Evolutionary conservation across 2,113 vertebrate species (phyloP), one percentile per base, ranked within the genome.

Genomic region (Vicugna pacos): DNA sequence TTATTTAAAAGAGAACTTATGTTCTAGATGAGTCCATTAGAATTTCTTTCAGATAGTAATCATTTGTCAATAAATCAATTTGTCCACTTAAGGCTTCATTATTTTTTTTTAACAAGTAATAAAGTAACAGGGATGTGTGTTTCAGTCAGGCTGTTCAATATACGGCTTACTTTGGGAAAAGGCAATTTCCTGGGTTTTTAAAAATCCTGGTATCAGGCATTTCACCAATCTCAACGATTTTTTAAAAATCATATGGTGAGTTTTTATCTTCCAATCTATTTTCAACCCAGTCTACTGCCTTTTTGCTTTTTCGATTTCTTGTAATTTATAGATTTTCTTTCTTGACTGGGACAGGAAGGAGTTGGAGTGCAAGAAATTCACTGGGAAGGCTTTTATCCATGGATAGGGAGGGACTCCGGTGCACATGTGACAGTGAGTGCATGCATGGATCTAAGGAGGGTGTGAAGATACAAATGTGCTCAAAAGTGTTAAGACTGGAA

Each of bases 1-100:
- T 89, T 91, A 48, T 86, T 94, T 96, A 73, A 91, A 93, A 94
- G 54, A 93, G 52, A 93, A 76, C 11, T 84, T 75, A 62, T 69
- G 16, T 88, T 93, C 72, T 88, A 88, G 22, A 70, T 72, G 42
- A 96, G 65, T 65, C 22, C 30, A 67, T 91, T 92, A 67, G 50
- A 56, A 6, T 94, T 92, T 89, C 93, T 94, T 94, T 97, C 69
- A 75, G 3, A 7, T 50, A n/a, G 89, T 58, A 95, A 28, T 26
- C 94, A 85, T 91, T 86, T 86, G 56, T 69, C 69, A 75, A 32
- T 89, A 86, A 81, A 93, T 89, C 42, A 83, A 81, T 93, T 84
- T 97, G 24, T 2, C 86, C 22, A 73, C 14, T 85, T 79, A 89
- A 93, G 83, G 6, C 96, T 42, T 69, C 75, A 20, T 79, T 52